These are phyloP conservation scores for Caretta caretta DNA, from an alignment of 2,113 vertebrate species.

Conservation along the genomic window DNA sequence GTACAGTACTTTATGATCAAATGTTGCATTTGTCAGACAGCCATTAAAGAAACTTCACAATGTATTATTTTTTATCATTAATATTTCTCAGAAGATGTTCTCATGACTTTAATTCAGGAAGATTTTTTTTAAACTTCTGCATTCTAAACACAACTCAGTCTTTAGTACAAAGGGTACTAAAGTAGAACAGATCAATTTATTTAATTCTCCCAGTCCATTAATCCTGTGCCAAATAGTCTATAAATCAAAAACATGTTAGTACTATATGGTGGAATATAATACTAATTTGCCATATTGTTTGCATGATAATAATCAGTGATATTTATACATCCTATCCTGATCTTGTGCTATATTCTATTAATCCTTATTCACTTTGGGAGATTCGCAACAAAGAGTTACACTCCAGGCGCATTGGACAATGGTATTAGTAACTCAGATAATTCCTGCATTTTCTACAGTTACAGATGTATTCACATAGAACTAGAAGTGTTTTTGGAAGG, in stretches of 20 bases:
- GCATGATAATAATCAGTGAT: background rate
- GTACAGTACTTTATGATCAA: background rate
- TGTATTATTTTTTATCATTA: background rate
- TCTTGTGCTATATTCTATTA: background rate
- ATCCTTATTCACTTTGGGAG: background rate
- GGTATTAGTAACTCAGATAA: background rate
- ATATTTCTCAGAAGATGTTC: background rate
- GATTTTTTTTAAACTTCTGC: background rate
- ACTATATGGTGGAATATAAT: background rate
- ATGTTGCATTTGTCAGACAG: background rate
- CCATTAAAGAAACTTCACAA: background rate
- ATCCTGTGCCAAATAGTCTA: background rate
- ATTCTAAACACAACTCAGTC: background rate
- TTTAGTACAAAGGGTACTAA: background rate
- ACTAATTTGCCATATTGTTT: background rate
- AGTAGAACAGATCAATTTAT: background rate
- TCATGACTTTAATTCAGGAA: background rate
- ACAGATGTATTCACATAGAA: background rate
- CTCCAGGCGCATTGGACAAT: background rate
- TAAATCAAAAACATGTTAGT: background rate
- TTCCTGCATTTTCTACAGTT: background rate
- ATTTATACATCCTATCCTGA: fast-evolving
- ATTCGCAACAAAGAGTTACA: background rate
- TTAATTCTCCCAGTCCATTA: conserved; percentile 21
- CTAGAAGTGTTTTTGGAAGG: background rate